Base-by-base conservation (phyloP, 2,113 vertebrate species). In the Scytalopus superciliaris region DNA sequence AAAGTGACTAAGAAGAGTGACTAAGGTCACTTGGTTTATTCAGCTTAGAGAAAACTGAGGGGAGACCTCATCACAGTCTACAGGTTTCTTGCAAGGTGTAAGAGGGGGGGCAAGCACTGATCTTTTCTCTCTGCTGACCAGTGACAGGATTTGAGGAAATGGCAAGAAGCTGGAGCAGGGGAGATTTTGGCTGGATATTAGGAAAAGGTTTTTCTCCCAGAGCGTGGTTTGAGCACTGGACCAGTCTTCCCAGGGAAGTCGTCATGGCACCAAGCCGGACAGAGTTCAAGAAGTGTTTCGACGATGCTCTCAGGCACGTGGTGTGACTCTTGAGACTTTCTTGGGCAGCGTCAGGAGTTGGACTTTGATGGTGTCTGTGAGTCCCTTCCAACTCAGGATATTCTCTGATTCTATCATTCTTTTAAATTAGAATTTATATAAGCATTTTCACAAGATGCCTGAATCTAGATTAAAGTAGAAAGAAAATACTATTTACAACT, bases 361-460 rank as follows among this genome's bases (percentile, higher is more conserved):
- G 53, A 68, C 70, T 13, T 62, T 17, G 5, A 52, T 30, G 37
- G 75, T 12, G 19, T 24, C 24, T 31, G 6, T 35, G 11, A 4
- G 25, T 35, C 14, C n/a, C 39, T 68, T 40, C 9, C 14, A 60
- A 68, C 5, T 31, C 19, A 47, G 24, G 14, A 55, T 40, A 53
- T 47, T 60, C 45, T 53, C 30, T 24, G 21, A 73, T 42, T 73
- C n/a, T n/a, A n/a, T 42, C 17, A 50, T 35, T 68, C 14, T 45
- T 50, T 91, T 68, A 56, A 45, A 17, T 67, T 49, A 84, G 22
- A 77, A 89, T 74, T 81, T 44, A 57, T 49, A 93, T 24, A 67
- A 85, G 68, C 28, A 47, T 44, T 79, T 83, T 75, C 74, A 70
- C 15, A 85, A 72, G 42, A 77, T 60, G 33, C 5, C 30, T 76